Percentiles rank a stretch among this genome's conserved stretches.
These are phyloP conservation scores for Phortica magna DNA, from an alignment of 2,888 invertebrate genomes.

Conservation along the genomic window DNA sequence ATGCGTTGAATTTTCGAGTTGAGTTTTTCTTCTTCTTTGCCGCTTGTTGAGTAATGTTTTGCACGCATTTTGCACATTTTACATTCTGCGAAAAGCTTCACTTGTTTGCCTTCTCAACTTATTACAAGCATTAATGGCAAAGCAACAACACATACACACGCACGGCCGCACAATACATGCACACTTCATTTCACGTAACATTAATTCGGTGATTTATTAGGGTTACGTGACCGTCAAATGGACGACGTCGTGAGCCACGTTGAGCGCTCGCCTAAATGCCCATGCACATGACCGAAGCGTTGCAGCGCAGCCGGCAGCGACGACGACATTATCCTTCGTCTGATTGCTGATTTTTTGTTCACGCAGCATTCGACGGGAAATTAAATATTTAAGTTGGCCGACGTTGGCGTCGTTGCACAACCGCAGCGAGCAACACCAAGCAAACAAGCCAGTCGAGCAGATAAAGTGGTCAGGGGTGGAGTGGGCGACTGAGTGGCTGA, in stretches of 20 bases:
- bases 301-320: conserved; percentile 36
- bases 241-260: conserved; percentile 68
- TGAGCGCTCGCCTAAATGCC: conserved; percentile 17
- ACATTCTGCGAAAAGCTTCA: not conserved
- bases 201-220: conserved; percentile 79
- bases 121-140: conserved; percentile 12
- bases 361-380: conserved; percentile 1
- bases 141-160: not conserved
- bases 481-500: not conserved
- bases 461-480: not conserved
- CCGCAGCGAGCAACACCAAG: conserved; percentile 19
- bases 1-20: no score
- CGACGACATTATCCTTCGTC: conserved; percentile 41
- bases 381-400: conserved; percentile 30
- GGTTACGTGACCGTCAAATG: conserved; percentile 79
- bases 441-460: conserved; percentile 1
- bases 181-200: conserved; percentile 79
- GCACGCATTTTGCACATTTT: conserved; percentile 19
- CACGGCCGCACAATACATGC: not conserved
- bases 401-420: conserved; percentile 10
- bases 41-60: not conserved
- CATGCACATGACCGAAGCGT: not conserved
- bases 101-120: not conserved
- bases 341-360: not conserved
- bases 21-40: not conserved